phyloP scores from a whole-genome alignment of 2,113 vertebrate genomes.

The Sus scrofa region T2T-Sscrofa CM000830.6:131088001-131088500 shows the following conservation, averaged over 20 bases:
- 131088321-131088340: neutral
- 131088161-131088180: no score
- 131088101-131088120: no score
- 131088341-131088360: constrained; percentile 32
- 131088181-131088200: no score
- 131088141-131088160: no score
- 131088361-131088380: neutral
- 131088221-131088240: neutral
- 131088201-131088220: no score
- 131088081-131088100: no score
- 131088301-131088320: neutral
- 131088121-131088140: no score
- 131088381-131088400: constrained; percentile 40
- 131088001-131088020: no score
- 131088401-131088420: neutral
- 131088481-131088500: neutral
- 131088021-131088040: no score
- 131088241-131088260: neutral
- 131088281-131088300: neutral
- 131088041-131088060: no score
- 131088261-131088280: constrained; percentile 27
- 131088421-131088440: neutral
- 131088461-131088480: neutral
- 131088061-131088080: no score
- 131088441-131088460: constrained; percentile 28